These are phyloP conservation scores for Phocoena phocoena DNA, from an alignment of 2,113 vertebrate genomes.

Conservation along the genomic window DNA sequence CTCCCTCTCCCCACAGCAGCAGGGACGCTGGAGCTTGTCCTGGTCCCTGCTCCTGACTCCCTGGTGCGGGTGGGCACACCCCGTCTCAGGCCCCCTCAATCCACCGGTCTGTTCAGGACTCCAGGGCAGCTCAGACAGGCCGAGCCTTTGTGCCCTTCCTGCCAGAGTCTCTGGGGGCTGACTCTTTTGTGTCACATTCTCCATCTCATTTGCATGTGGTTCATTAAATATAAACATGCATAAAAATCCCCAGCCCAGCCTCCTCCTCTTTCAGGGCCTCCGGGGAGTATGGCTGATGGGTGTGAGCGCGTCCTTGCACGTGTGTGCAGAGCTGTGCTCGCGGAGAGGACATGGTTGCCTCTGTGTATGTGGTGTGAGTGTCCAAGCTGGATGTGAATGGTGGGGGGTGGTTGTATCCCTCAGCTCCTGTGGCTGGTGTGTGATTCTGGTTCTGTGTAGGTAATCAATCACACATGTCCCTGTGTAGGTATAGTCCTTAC, in stretches of 20 bases:
- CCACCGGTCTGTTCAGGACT: not conserved
- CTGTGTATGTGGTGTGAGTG: not conserved
- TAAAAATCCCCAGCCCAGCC: slow-evolving; percentile 58
- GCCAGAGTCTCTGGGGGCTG: slow-evolving; percentile 52
- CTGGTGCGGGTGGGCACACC: not conserved
- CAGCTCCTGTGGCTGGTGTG: not conserved
- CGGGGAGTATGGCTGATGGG: slow-evolving; percentile 38
- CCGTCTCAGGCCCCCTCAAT: not conserved
- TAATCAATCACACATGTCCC: not conserved
- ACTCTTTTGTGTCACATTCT: slow-evolving; percentile 55
- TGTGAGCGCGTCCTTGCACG: not conserved
- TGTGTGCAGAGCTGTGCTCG: not conserved
- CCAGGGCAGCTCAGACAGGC: not conserved
- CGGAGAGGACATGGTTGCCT: not conserved
- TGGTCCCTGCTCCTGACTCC: not conserved
- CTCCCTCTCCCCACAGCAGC: slow-evolving; percentile 17
- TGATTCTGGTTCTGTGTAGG: not conserved
- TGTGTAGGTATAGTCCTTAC: not conserved
- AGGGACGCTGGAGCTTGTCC: not conserved
- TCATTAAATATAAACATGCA: slow-evolving; percentile 80
- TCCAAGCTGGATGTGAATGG: not conserved
- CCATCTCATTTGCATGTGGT: slow-evolving; percentile 70
- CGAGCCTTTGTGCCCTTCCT: slow-evolving; percentile 62
- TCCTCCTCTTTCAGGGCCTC: slow-evolving; percentile 49
- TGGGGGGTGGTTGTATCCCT: not conserved